Evolutionary conservation across 1,140 invertebrate genomes (phyloP).

Genomic region (Prorops nasuta): DNA sequence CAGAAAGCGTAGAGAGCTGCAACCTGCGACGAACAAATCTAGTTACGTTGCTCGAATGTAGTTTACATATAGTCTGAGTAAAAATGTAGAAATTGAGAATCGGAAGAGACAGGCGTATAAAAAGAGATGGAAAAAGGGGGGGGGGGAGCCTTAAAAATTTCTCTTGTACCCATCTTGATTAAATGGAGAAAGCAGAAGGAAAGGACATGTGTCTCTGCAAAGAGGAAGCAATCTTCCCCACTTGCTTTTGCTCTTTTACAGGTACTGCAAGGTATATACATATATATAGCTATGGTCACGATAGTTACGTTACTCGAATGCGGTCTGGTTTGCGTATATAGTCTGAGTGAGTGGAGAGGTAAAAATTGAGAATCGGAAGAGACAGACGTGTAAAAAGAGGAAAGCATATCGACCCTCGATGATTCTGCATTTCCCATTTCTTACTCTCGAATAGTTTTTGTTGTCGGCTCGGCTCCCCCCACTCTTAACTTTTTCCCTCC

Average conservation of each 20-base stretch:
- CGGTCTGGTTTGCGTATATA: slow-evolving; percentile 1
- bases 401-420: too few relatives aligned
- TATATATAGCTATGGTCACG: slow-evolving; percentile 8
- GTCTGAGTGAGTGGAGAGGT: neutral
- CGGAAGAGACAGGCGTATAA: slow-evolving; percentile 6
- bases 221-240: slow-evolving; percentile 12
- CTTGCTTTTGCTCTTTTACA: too few relatives aligned
- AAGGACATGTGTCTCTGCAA: slow-evolving; percentile 5
- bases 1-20: too few relatives aligned
- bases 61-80: neutral
- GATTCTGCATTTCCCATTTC: too few relatives aligned
- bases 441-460: neutral
- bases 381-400: slow-evolving; percentile 3
- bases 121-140: slow-evolving; percentile 10
- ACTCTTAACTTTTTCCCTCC: too few relatives aligned
- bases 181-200: slow-evolving; percentile 4
- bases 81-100: slow-evolving; percentile 5
- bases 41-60: slow-evolving; percentile 12
- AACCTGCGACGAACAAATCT: too few relatives aligned
- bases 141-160: too few relatives aligned
- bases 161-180: slow-evolving; percentile 19
- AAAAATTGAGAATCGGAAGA: slow-evolving; percentile 5
- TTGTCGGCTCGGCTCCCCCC: slow-evolving; percentile 6
- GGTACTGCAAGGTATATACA: too few relatives aligned
- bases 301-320: slow-evolving; percentile 14